Percentiles rank a stretch among this genome's conserved stretches.
Evolutionary conservation across 1,140 invertebrate genomes (phyloP).

Genomic region (Drosophila burlai): DNA sequence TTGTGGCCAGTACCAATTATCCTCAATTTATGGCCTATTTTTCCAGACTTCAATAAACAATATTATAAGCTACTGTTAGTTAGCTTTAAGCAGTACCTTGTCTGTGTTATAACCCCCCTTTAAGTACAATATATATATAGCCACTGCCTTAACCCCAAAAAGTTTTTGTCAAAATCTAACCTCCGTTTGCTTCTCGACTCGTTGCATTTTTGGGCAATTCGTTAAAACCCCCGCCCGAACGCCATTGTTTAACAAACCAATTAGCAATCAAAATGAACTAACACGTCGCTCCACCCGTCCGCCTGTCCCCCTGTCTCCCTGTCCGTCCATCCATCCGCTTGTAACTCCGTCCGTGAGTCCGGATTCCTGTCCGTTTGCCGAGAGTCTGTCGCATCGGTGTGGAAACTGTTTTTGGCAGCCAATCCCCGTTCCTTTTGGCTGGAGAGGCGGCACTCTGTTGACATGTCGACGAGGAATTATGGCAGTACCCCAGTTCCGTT

Average conservation of each 20-base stretch:
- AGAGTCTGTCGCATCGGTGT: constrained; percentile 36
- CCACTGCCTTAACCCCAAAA: not conserved
- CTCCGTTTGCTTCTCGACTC: constrained; percentile 8
- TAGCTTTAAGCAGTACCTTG: not conserved
- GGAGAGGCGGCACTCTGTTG: constrained; percentile 68
- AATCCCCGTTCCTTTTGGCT: constrained; percentile 36
- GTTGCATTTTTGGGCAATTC: constrained; percentile 83
- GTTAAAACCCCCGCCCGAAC: constrained; percentile 66
- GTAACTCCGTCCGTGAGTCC: constrained; percentile 8
- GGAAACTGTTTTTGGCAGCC: constrained; percentile 46
- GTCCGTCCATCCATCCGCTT: constrained; percentile 25
- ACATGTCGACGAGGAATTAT: constrained; percentile 81
- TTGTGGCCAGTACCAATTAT: not conserved
- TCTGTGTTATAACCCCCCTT: not conserved
- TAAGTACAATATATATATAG: constrained; percentile 1
- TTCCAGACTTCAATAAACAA: not conserved
- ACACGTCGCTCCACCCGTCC: constrained; percentile 53
- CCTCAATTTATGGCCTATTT: not conserved
- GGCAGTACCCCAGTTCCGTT: constrained; percentile 39
- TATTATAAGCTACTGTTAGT: too few species aligned
- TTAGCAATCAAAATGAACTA: constrained; percentile 85
- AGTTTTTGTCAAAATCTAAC: not conserved
- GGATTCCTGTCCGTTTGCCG: constrained; percentile 18
- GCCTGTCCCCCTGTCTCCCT: not conserved
- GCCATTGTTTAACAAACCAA: constrained; percentile 84